Evolutionary conservation across 1,140 invertebrate species (phyloP).

Genomic region (Lethrus apterus): DNA sequence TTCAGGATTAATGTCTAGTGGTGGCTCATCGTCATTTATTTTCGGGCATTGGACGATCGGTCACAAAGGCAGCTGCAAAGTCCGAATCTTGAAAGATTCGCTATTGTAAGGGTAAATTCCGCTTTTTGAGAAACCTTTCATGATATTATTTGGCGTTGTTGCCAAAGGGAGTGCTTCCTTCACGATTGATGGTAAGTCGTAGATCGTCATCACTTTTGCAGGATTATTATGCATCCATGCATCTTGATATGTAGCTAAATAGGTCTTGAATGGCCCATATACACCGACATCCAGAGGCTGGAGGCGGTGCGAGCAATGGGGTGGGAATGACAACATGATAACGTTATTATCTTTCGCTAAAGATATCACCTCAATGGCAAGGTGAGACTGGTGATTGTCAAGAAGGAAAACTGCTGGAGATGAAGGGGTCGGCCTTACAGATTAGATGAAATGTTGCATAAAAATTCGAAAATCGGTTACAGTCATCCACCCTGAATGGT

Average conservation of each 20-base stretch:
- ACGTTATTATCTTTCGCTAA: slow-evolving; percentile 30
- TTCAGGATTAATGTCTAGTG: too few species aligned
- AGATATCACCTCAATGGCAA: slow-evolving; percentile 29
- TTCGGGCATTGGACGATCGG: not conserved
- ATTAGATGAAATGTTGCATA: slow-evolving; percentile 32
- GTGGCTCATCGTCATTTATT: too few species aligned
- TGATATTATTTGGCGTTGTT: slow-evolving; percentile 37
- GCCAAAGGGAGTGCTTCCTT: slow-evolving; percentile 24
- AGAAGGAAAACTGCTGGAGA: slow-evolving; percentile 30
- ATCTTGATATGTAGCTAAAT: slow-evolving; percentile 27
- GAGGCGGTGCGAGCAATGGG: slow-evolving; percentile 6
- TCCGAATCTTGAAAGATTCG: slow-evolving; percentile 33
- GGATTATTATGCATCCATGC: slow-evolving; percentile 19
- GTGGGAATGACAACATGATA: slow-evolving; percentile 29
- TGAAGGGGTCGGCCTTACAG: slow-evolving; percentile 25
- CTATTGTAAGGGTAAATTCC: slow-evolving; percentile 39
- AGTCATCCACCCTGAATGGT: slow-evolving; percentile 20
- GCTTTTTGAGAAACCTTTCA: slow-evolving; percentile 37
- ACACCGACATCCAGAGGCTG: slow-evolving; percentile 6
- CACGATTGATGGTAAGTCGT: slow-evolving; percentile 35
- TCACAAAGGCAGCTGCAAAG: not conserved
- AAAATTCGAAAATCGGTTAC: slow-evolving; percentile 20
- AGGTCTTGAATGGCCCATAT: slow-evolving; percentile 35
- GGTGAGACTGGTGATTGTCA: slow-evolving; percentile 34
- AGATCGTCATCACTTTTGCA: slow-evolving; percentile 26